phyloP scores from a whole-genome alignment of 2,113 vertebrate genomes.

The Osmerus eperlanus region DNA sequence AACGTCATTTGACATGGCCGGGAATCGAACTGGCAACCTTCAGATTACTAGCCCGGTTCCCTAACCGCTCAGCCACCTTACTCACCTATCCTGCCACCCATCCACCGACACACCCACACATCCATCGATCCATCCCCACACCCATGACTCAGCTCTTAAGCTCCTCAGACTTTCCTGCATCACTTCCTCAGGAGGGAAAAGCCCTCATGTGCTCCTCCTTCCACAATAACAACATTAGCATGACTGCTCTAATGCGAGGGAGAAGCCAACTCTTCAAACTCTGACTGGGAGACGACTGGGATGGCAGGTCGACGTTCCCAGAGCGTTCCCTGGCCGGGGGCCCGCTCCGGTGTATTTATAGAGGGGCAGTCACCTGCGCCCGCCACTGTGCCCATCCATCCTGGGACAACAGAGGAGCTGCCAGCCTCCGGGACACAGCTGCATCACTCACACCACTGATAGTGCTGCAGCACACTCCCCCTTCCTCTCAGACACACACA shows the following conservation, averaged over 20 bases:
- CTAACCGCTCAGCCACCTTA: not conserved
- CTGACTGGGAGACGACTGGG: not conserved
- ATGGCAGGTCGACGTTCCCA: constrained; percentile 4
- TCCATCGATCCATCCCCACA: not conserved
- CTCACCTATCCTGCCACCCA: not conserved
- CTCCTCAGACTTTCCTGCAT: not conserved
- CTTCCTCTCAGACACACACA: not conserved
- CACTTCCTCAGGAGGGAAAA: not conserved
- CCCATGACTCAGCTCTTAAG: not conserved
- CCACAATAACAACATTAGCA: no score
- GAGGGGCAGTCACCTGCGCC: constrained; percentile 34
- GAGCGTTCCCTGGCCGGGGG: constrained; percentile 6
- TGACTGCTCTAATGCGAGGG: not conserved
- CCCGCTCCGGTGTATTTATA: constrained; percentile 37
- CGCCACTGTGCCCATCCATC: constrained; percentile 40
- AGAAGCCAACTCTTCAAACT: not conserved
- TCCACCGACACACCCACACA: not conserved
- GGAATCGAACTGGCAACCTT: no score
- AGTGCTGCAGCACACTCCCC: constrained; percentile 6
- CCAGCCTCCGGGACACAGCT: constrained; percentile 17
- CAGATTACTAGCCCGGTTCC: no score
- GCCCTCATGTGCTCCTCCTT: no score
- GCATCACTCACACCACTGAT: constrained; percentile 38
- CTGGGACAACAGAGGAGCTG: constrained; percentile 27
- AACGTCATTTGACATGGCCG: no score